Evolutionary conservation across 35 echinoderm and acorn worm species (phyloP).

Genomic region (Patiria miniata): DNA sequence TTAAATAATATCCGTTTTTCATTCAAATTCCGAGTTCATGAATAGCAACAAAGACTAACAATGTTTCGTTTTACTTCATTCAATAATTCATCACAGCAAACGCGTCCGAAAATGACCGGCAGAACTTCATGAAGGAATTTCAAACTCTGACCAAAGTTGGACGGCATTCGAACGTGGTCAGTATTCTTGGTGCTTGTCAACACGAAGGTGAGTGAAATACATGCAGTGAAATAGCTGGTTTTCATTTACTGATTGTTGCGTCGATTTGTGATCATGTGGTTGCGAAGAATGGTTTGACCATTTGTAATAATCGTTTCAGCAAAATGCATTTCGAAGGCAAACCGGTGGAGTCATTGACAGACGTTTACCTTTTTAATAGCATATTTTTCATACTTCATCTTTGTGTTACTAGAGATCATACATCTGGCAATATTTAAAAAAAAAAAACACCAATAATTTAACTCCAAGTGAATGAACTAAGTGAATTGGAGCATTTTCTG

Average conservation of each 20-base stretch:
- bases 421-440: too few species aligned
- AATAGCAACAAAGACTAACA: too few species aligned
- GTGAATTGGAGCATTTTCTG: not conserved
- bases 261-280: not conserved
- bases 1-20: too few species aligned
- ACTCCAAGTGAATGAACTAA: too few species aligned
- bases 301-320: not conserved
- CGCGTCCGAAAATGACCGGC: not conserved
- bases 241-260: not conserved
- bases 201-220: not conserved
- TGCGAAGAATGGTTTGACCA: not conserved
- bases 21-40: too few species aligned
- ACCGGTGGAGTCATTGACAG: not conserved
- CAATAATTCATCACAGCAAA: not conserved
- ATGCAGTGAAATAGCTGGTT: not conserved
- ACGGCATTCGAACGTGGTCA: constrained; percentile 17
- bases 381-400: too few species aligned
- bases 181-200: not conserved
- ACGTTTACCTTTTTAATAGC: not conserved
- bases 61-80: too few species aligned
- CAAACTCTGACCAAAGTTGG: not conserved
- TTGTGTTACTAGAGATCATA: too few species aligned
- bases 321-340: not conserved
- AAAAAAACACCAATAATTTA: too few species aligned
- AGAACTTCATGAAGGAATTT: not conserved